Evolutionary conservation across 2,797 vertebrate species (phyloP).

Genomic region (Notamacropus eugenii): DNA sequence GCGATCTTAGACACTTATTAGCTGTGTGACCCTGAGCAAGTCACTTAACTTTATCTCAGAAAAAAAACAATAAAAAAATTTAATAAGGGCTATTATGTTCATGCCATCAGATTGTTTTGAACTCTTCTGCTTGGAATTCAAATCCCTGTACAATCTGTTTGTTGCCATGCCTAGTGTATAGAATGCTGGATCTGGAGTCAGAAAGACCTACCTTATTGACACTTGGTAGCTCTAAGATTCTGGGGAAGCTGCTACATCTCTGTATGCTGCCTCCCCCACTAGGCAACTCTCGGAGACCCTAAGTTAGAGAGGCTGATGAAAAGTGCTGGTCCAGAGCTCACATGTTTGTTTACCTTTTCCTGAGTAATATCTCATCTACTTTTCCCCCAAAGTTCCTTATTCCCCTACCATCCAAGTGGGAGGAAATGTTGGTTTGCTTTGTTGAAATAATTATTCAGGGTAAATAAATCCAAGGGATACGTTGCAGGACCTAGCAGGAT

Average conservation of each 20-base stretch:
- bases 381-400: not conserved
- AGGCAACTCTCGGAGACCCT: not conserved
- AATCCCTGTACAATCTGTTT: not conserved
- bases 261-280: not conserved
- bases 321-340: not conserved
- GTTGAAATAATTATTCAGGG: constrained; percentile 45
- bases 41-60: not conserved
- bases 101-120: not conserved
- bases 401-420: not conserved
- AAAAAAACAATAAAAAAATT: too few relatives aligned
- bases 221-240: too few relatives aligned
- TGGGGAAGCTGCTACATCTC: too few relatives aligned
- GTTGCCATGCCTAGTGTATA: not conserved
- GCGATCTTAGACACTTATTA: not conserved
- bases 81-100: not conserved
- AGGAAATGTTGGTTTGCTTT: constrained; percentile 31
- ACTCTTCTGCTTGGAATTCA: not conserved
- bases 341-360: not conserved
- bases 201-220: not conserved
- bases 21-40: not conserved
- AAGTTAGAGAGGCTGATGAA: not conserved
- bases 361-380: fast-evolving
- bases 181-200: not conserved
- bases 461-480: constrained; percentile 34
- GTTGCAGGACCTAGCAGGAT: not conserved